Base-by-base conservation (phyloP, 2,888 invertebrate species). In the Pemphredon lugubris region DNA sequence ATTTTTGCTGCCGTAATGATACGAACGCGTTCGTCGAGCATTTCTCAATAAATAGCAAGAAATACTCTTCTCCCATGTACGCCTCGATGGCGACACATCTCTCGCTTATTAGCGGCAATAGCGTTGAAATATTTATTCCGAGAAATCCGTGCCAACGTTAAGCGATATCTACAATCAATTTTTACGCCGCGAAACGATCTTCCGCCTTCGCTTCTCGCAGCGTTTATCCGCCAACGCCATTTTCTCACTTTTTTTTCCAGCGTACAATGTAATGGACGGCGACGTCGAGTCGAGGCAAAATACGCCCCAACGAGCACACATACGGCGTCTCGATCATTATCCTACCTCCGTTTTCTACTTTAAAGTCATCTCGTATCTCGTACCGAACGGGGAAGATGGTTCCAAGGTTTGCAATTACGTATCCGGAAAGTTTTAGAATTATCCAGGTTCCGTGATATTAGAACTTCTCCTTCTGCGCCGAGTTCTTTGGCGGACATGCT, bases 401-500 rank as follows among this genome's bases (percentile, higher is more conserved):
- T 40, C 45, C 37, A 44, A 57, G 54, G 61, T 47, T 61, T 48
- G 48, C 61, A 67, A 69, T 64, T 69, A 69, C 58, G 68, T 51
- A 58, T 58, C 64, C 37, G 45, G 18, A 40, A 64, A 69, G 64
- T 69, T 69, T 69, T 37, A 45, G 44, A 53, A 69, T 69, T 55
- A 64, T 64, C 64, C 51, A 39, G 48, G 47, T 32, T 53, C 23
- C 51, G 26, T 53, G 68, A 64, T 64, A 57, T 64, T 45, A 51
- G 51, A 58, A 58, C 57, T 58, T 53, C 47, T 30, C 55, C 39
- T 50, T 32, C 57, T 50, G 58, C 48, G 40, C 45, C 58, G 18
- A 58, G 51, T 58, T 64, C 51, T 53, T 45, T 40, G 68, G 40
- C 40, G 44, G 48, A 63, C 55, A 13, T 16, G 40, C 23, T 40